Evolutionary conservation across 2,888 invertebrate species (phyloP).

Genomic region (Folsomia manolachei): DNA sequence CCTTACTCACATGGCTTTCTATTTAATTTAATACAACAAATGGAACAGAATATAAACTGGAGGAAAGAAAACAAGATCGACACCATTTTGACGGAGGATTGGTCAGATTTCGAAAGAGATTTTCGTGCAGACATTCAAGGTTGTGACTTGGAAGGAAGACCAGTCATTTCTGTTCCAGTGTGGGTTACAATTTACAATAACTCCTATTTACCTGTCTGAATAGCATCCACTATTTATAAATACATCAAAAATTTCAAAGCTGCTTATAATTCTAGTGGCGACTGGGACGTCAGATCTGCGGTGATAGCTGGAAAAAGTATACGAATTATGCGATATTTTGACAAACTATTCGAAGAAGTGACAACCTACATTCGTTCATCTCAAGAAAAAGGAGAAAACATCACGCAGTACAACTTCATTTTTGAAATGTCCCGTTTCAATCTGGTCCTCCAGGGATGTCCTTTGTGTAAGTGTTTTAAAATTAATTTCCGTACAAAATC

Average conservation of each 20-base stretch:
- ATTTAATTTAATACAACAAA: no score
- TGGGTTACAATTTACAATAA: no score
- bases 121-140: background rate
- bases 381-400: background rate
- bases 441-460: slow-evolving; percentile 1
- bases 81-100: background rate
- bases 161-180: background rate
- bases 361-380: background rate
- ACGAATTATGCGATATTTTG: background rate
- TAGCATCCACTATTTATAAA: background rate
- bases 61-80: background rate
- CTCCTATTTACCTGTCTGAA: no score
- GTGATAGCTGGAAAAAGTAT: background rate
- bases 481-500: background rate
- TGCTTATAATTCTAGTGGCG: background rate
- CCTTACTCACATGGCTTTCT: no score
- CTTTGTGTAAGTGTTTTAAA: background rate
- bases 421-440: slow-evolving; percentile 2
- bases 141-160: slow-evolving; percentile 9
- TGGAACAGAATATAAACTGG: background rate
- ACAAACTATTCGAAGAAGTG: slow-evolving; percentile 4
- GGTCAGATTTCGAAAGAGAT: background rate
- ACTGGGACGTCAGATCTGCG: slow-evolving; percentile 3
- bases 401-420: background rate
- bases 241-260: no score